phyloP scores from a whole-genome alignment of 2,797 vertebrate species.

The Sus cebifrons region DNA sequence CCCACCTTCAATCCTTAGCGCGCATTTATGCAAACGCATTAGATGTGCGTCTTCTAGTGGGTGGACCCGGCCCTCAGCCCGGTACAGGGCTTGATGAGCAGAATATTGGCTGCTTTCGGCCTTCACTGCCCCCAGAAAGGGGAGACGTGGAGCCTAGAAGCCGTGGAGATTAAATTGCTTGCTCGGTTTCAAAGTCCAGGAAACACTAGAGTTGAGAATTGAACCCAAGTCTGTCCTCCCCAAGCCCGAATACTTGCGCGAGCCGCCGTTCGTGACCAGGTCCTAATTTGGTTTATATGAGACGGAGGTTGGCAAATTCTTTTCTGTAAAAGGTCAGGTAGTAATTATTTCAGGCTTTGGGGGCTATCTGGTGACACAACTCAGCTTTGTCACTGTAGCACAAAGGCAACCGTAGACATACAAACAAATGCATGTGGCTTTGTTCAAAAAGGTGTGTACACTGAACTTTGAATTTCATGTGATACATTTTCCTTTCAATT shows the following conservation, averaged over 20 bases:
- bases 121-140: neutral
- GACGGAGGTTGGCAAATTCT: neutral
- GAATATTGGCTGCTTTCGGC: neutral
- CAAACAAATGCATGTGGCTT: neutral
- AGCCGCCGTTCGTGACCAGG: neutral
- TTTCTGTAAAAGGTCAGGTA: neutral
- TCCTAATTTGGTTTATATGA: conserved; percentile 6
- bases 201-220: neutral
- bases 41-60: neutral
- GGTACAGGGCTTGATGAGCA: neutral
- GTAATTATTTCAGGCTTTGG: neutral
- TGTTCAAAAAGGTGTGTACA: neutral
- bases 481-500: neutral
- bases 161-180: neutral
- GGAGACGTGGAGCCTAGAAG: neutral
- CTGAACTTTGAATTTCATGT: conserved; percentile 19
- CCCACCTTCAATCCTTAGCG: neutral
- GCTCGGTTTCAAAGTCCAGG: neutral
- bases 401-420: neutral
- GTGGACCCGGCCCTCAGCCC: neutral
- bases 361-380: neutral
- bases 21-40: neutral
- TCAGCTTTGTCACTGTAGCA: neutral
- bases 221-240: neutral
- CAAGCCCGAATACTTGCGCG: neutral